Percentiles rank a stretch among this genome's conserved stretches.
These are phyloP conservation scores for Pemphigus obesinymphae DNA, from an alignment of 1,140 invertebrate genomes.

Conservation along the genomic window DNA sequence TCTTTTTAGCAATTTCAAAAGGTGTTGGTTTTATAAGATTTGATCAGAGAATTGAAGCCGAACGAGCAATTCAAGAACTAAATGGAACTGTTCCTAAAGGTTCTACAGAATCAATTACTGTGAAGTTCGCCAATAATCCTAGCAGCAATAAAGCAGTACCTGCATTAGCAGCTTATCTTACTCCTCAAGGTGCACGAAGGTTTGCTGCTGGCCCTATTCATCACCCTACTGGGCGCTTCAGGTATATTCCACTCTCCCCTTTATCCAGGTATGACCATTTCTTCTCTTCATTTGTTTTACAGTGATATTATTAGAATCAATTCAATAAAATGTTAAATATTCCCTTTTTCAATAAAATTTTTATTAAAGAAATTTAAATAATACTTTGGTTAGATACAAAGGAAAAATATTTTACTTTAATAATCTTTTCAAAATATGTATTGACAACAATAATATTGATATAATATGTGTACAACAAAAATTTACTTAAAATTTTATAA, in stretches of 20 bases:
- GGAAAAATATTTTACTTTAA: not conserved
- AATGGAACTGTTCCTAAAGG: constrained; percentile 95
- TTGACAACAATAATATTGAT: not conserved
- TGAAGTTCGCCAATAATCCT: constrained; percentile 99
- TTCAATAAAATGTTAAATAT: not conserved
- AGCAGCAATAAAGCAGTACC: constrained; percentile 89
- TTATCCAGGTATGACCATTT: constrained; percentile 42
- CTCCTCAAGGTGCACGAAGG: constrained; percentile 74
- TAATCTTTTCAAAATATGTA: no score
- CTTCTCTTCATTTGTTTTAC: constrained; percentile 38
- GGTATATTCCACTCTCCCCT: constrained; percentile 60
- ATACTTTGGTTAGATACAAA: constrained; percentile 10
- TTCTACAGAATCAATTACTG: constrained; percentile 93
- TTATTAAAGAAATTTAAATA: constrained; percentile 4
- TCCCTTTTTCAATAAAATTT: not conserved
- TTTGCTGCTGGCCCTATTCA: constrained; percentile 91
- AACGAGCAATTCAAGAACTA: constrained; percentile 94
- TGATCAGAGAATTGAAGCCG: constrained; percentile 95
- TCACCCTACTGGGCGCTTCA: constrained; percentile 78
- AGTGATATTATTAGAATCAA: constrained; percentile 35
- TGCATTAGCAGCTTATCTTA: constrained; percentile 86
- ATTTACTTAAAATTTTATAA: no score
- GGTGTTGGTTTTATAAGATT: constrained; percentile 99
- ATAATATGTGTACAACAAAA: not conserved
- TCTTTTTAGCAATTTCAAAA: constrained; percentile 81